Percentiles rank a stretch among this genome's conserved stretches.
phyloP scores from a whole-genome alignment of 2,113 vertebrate species.

The Ceyx cyanopectus region DNA sequence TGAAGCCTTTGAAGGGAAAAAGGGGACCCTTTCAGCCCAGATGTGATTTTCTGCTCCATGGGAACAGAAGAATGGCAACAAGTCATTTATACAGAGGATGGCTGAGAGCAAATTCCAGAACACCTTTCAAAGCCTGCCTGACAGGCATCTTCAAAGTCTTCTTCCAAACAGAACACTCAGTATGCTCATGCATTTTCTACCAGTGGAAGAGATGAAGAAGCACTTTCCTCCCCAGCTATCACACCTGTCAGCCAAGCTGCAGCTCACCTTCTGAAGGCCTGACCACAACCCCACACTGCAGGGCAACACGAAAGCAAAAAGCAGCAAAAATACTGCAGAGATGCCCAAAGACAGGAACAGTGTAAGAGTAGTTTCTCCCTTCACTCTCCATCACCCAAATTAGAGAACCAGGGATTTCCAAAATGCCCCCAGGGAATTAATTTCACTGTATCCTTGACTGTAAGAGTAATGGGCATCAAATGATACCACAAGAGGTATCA shows the following conservation, averaged over 20 bases:
- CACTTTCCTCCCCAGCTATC: background rate
- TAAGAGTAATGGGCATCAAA: background rate
- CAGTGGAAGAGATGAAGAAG: background rate
- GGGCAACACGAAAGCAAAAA: background rate
- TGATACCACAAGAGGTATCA: background rate
- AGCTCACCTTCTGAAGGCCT: background rate
- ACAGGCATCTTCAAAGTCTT: background rate
- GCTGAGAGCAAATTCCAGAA: background rate
- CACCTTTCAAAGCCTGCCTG: slow-evolving; percentile 8
- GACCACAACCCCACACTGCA: background rate
- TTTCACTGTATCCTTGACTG: background rate
- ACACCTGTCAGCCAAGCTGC: background rate
- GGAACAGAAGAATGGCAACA: background rate
- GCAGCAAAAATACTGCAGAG: background rate
- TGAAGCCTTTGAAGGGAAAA: background rate
- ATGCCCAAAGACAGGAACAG: background rate
- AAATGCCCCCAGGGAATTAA: background rate
- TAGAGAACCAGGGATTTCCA: background rate
- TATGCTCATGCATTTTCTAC: background rate
- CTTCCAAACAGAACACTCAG: background rate
- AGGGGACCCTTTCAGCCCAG: background rate
- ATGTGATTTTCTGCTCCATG: background rate
- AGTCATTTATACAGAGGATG: background rate
- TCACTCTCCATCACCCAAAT: background rate
- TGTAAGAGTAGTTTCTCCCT: background rate